These are phyloP conservation scores for Promerops cafer DNA, from an alignment of 2,113 vertebrate genomes.

Conservation along the genomic window DNA sequence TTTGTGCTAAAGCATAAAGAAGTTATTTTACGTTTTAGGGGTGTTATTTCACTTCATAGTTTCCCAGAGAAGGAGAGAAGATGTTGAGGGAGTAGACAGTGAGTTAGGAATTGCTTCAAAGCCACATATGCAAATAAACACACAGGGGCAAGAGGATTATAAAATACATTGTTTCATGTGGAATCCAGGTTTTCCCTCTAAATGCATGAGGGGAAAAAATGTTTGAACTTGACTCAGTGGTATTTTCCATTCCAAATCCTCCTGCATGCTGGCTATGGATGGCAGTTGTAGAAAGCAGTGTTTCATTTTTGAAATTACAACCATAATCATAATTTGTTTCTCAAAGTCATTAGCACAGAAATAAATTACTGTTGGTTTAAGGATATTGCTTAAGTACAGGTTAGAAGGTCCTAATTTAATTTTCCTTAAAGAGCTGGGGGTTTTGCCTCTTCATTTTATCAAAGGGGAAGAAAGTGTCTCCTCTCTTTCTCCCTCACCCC, in stretches of 20 bases:
- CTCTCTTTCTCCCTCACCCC: accelerated
- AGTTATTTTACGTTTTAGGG: neutral
- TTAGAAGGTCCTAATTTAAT: neutral
- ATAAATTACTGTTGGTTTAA: neutral
- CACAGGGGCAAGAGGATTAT: too few species aligned
- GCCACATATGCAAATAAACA: neutral
- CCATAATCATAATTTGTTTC: neutral
- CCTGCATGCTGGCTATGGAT: neutral
- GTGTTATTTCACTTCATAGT: neutral
- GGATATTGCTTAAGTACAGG: neutral
- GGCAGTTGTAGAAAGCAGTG: neutral
- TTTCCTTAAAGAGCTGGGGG: neutral
- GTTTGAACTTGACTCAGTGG: neutral
- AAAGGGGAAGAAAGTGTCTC: accelerated
- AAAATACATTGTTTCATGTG: neutral
- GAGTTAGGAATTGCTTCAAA: neutral
- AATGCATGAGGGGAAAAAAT: neutral
- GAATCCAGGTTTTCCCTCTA: neutral
- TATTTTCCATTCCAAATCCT: neutral
- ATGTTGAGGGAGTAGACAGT: neutral
- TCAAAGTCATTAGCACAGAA: neutral
- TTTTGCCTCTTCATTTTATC: neutral
- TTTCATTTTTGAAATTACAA: neutral
- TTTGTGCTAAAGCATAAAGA: neutral
- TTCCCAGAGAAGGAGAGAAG: neutral